Percentiles rank a stretch among this genome's conserved stretches.
Conservation (phyloP, 2,888 invertebrate genomes). For the Hemicrepidius hirtus region DNA sequence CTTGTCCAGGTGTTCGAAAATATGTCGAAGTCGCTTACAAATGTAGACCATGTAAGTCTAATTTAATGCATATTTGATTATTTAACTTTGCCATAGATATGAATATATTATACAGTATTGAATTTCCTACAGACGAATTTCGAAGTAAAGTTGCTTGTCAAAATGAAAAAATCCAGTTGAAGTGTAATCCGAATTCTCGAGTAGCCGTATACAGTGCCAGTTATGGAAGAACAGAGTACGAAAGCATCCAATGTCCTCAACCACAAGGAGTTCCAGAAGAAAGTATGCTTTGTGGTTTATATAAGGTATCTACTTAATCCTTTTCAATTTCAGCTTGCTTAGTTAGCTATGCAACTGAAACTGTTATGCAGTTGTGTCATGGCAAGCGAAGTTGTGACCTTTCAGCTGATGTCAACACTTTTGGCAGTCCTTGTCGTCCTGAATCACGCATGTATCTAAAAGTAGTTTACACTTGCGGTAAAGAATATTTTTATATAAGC, state of each 20-base stretch:
- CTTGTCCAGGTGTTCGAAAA: constrained; percentile 93
- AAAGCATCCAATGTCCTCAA: constrained; percentile 90
- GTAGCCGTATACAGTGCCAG: constrained; percentile 95
- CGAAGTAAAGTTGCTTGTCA: constrained; percentile 95
- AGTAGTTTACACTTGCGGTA: constrained; percentile 91
- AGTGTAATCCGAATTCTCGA: constrained; percentile 90
- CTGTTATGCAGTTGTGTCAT: constrained; percentile 90
- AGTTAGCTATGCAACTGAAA: constrained; percentile 92
- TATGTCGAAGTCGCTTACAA: constrained; percentile 97
- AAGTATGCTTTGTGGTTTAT: constrained; percentile 79
- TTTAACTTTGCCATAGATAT: no score
- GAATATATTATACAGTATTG: no score
- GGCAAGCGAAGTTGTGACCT: constrained; percentile 87
- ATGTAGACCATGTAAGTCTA: constrained; percentile 95
- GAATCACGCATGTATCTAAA: constrained; percentile 89
- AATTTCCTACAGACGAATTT: constrained; percentile 87
- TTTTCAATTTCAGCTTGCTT: constrained; percentile 82
- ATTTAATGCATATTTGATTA: no score
- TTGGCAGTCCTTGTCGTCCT: constrained; percentile 87
- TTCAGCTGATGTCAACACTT: constrained; percentile 87
- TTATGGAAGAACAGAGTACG: constrained; percentile 92
- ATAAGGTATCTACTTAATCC: neutral
- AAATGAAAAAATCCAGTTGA: constrained; percentile 89
- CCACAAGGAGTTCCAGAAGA: constrained; percentile 91
- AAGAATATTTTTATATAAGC: constrained; percentile 69